Conservation (phyloP, 1,140 invertebrate genomes). For the Zaprionus lachaisei region DNA sequence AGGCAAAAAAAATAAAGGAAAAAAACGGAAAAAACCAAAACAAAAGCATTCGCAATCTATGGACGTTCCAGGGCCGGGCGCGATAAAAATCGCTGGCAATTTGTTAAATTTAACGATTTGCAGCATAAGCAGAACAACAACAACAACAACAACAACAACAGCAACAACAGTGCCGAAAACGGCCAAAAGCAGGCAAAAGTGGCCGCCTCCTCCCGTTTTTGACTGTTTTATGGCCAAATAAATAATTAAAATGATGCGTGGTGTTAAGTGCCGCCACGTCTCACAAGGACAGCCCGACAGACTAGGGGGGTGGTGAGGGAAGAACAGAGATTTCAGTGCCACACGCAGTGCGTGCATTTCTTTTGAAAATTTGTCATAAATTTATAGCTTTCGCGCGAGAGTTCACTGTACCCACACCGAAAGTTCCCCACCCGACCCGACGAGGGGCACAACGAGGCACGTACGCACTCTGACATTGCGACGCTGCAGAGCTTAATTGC, state of each 20-base stretch:
- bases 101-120: slow-evolving; percentile 83
- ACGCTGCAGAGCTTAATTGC: slow-evolving; percentile 64
- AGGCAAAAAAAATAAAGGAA: slow-evolving; percentile 17
- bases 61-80: slow-evolving; percentile 65
- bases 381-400: slow-evolving; percentile 76
- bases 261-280: slow-evolving; percentile 79
- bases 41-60: slow-evolving; percentile 61
- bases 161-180: slow-evolving; percentile 73
- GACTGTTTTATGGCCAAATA: slow-evolving; percentile 79
- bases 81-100: slow-evolving; percentile 81
- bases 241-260: slow-evolving; percentile 83
- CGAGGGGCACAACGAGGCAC: slow-evolving; percentile 19
- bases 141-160: slow-evolving; percentile 16
- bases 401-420: slow-evolving; percentile 67
- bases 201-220: slow-evolving; percentile 55
- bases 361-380: slow-evolving; percentile 82
- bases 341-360: slow-evolving; percentile 75
- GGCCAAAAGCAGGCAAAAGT: slow-evolving; percentile 24
- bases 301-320: not conserved
- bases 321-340: slow-evolving; percentile 27
- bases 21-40: slow-evolving; percentile 32
- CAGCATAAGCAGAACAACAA: slow-evolving; percentile 42
- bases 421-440: not conserved
- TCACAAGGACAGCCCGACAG: slow-evolving; percentile 17
- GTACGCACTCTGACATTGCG: slow-evolving; percentile 48